phyloP scores from a whole-genome alignment of 1,140 invertebrate species.

The Philotrypesis tridentata region DNA sequence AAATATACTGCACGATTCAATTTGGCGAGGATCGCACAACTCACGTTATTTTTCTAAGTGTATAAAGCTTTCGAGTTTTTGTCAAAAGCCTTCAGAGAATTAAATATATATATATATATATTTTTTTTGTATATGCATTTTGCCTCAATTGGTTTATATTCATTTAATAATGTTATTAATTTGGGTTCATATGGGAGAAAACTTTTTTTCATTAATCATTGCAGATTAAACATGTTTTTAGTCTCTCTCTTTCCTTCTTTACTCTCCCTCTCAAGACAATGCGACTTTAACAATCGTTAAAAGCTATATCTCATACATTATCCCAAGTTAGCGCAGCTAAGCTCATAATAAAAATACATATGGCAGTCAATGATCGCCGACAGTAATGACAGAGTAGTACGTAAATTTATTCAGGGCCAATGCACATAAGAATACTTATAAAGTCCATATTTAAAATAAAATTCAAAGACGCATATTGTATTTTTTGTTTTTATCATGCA shows the following conservation, averaged over 20 bases:
- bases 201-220: slow-evolving; percentile 58
- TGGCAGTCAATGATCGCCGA: slow-evolving; percentile 64
- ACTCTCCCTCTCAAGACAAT: slow-evolving; percentile 52
- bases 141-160: slow-evolving; percentile 51
- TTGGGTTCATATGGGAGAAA: slow-evolving; percentile 59
- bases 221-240: slow-evolving; percentile 52
- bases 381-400: slow-evolving; percentile 29
- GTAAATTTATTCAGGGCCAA: slow-evolving; percentile 15
- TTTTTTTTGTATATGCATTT: slow-evolving; percentile 48
- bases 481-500: not conserved
- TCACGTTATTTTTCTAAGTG: slow-evolving; percentile 43
- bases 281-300: slow-evolving; percentile 69
- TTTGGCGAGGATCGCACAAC: slow-evolving; percentile 39
- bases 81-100: slow-evolving; percentile 37
- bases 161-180: slow-evolving; percentile 53
- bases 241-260: slow-evolving; percentile 46
- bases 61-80: slow-evolving; percentile 41
- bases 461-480: not conserved
- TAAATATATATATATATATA: slow-evolving; percentile 49
- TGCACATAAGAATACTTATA: slow-evolving; percentile 31
- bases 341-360: slow-evolving; percentile 60
- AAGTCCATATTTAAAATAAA: slow-evolving; percentile 15
- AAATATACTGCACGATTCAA: slow-evolving; percentile 44
- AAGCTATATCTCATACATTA: slow-evolving; percentile 68
- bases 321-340: slow-evolving; percentile 70